Evolutionary conservation across 2,888 invertebrate genomes (phyloP).

Genomic region (Scaptomyza tumidula): DNA sequence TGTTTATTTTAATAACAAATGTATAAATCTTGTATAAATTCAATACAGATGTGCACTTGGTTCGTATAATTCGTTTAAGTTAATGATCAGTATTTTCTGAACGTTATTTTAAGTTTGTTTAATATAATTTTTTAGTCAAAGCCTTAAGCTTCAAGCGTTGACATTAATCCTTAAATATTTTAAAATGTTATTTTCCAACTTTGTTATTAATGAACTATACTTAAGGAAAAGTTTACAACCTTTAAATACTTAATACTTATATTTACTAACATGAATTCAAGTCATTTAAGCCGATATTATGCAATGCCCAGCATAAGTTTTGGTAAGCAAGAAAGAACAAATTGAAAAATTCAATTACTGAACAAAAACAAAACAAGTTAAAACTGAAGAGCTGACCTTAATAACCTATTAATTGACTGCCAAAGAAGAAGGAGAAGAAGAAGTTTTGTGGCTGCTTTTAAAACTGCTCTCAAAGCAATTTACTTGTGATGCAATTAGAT

Average conservation of each 20-base stretch:
- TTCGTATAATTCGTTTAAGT: background rate
- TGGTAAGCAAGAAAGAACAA: constrained; percentile 8
- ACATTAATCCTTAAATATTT: too few species aligned
- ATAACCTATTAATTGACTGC: constrained; percentile 55
- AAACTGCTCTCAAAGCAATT: constrained; percentile 17
- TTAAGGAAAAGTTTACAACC: too few species aligned
- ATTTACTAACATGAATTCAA: background rate
- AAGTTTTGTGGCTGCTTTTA: constrained; percentile 29
- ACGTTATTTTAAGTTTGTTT: too few species aligned
- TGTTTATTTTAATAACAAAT: too few species aligned
- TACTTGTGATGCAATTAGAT: constrained; percentile 48
- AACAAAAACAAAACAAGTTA: constrained; percentile 4
- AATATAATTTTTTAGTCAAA: too few species aligned
- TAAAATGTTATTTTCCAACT: too few species aligned
- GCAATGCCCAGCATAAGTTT: constrained; percentile 8
- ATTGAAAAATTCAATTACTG: constrained; percentile 38
- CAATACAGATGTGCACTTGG: background rate
- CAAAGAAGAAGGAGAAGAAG: background rate
- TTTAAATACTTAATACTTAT: too few species aligned
- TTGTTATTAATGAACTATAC: too few species aligned
- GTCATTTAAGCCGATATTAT: background rate
- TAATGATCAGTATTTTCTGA: background rate
- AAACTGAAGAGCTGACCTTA: constrained; percentile 19
- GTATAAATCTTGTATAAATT: background rate
- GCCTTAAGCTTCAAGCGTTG: too few species aligned